Evolutionary conservation across 1,140 invertebrate species (phyloP).

Genomic region (Lordiphosa clarofinis): DNA sequence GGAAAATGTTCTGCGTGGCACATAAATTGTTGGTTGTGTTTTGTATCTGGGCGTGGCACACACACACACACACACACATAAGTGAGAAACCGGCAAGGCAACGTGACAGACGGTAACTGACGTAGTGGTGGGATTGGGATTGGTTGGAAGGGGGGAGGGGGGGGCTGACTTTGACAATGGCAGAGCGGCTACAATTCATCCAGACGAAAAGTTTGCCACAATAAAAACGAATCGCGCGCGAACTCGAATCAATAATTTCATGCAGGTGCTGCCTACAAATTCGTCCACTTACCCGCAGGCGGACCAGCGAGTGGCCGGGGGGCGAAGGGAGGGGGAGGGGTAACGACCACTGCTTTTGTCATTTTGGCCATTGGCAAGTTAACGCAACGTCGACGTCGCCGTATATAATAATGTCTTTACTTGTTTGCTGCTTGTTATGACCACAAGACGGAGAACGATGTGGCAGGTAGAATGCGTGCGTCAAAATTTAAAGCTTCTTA

Average conservation of each 20-base stretch:
- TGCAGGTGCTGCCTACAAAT: slow-evolving; percentile 39
- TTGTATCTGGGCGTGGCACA: too few species aligned
- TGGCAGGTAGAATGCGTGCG: too few species aligned
- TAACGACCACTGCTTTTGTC: slow-evolving; percentile 46
- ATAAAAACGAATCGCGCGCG: slow-evolving; percentile 64
- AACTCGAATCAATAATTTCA: slow-evolving; percentile 77
- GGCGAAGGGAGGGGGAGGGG: not conserved
- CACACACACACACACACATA: too few species aligned
- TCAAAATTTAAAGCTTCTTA: too few species aligned
- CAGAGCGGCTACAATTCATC: slow-evolving; percentile 59
- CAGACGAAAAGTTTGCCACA: slow-evolving; percentile 62
- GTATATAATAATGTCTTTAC: slow-evolving; percentile 59
- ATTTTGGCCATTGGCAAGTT: slow-evolving; percentile 52
- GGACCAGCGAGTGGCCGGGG: slow-evolving; percentile 4
- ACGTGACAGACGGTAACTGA: too few species aligned
- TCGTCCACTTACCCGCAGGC: not conserved
- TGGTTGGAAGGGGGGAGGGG: too few species aligned
- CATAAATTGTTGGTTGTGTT: too few species aligned
- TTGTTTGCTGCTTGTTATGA: slow-evolving; percentile 60
- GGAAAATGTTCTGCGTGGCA: not conserved
- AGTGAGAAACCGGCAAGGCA: too few species aligned
- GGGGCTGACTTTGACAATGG: slow-evolving; percentile 66
- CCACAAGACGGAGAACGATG: too few species aligned
- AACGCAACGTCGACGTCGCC: slow-evolving; percentile 30
- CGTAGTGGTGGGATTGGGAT: too few species aligned